phyloP scores from a whole-genome alignment of 2,797 vertebrate species.

The Malacoctenus gilli region DNA sequence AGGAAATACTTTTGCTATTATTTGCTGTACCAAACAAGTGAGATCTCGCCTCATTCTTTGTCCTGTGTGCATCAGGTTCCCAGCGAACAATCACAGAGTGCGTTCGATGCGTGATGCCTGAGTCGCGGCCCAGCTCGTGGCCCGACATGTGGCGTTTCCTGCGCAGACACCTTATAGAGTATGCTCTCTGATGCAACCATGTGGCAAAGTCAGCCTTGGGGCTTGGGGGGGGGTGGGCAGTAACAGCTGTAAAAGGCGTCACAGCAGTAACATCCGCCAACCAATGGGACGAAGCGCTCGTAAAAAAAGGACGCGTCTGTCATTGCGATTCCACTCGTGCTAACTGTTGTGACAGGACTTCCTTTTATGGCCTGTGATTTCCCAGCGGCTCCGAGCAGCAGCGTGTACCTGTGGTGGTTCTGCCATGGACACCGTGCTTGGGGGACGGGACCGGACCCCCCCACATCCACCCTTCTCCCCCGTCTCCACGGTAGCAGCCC shows the following conservation, averaged over 20 bases:
- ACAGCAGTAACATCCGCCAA: constrained; percentile 28
- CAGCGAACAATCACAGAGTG: background rate
- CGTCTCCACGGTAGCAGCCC: constrained; percentile 26
- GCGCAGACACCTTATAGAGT: constrained; percentile 9
- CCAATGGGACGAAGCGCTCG: constrained; percentile 21
- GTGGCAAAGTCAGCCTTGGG: constrained; percentile 31
- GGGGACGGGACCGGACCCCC: constrained; percentile 22
- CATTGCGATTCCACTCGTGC: constrained; percentile 44
- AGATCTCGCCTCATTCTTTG: too few relatives aligned
- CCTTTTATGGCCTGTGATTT: constrained; percentile 16
- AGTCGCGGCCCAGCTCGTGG: too few relatives aligned
- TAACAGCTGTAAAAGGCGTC: constrained; percentile 34
- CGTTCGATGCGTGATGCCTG: too few relatives aligned
- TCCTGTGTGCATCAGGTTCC: too few relatives aligned
- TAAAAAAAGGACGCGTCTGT: constrained; percentile 24
- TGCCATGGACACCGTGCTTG: constrained; percentile 19
- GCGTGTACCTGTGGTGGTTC: constrained; percentile 22
- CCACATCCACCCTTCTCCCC: constrained; percentile 40
- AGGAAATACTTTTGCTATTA: too few relatives aligned
- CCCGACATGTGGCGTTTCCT: background rate
- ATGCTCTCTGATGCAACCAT: constrained; percentile 7
- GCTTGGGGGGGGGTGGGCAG: constrained; percentile 6
- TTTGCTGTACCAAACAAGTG: too few relatives aligned
- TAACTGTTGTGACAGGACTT: constrained; percentile 25
- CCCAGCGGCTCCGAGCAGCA: constrained; percentile 19